These are phyloP conservation scores for Alloscopus bannaensis DNA, from an alignment of 2,888 invertebrate genomes.

Conservation along the genomic window DNA sequence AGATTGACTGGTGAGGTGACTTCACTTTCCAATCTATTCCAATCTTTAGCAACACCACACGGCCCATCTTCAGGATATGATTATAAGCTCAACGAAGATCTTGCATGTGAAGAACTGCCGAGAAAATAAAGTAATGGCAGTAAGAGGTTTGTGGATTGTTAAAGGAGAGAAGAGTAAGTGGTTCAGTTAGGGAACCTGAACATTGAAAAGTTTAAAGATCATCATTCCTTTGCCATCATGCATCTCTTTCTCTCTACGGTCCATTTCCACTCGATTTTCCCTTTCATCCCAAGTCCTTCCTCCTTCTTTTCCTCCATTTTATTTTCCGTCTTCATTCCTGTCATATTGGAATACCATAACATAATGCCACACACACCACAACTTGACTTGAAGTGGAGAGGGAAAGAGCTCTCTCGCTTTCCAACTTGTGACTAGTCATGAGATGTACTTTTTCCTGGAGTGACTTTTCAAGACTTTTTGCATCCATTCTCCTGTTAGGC, in stretches of 20 bases:
- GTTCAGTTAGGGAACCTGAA: constrained; percentile 27
- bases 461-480: constrained; percentile 42
- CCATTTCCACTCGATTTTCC: constrained; percentile 53
- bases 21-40: too few species aligned
- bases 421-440: constrained; percentile 35
- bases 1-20: too few species aligned
- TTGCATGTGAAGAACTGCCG: neutral
- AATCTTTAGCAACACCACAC: too few species aligned
- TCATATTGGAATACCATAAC: neutral
- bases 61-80: too few species aligned
- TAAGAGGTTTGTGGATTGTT: too few species aligned
- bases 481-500: constrained; percentile 31
- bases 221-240: constrained; percentile 42
- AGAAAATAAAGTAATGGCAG: too few species aligned
- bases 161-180: constrained; percentile 20
- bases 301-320: constrained; percentile 1
- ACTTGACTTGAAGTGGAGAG: constrained; percentile 27
- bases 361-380: constrained; percentile 1
- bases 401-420: constrained; percentile 10
- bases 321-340: neutral
- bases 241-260: constrained; percentile 41
- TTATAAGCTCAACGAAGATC: too few species aligned
- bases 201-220: constrained; percentile 55
- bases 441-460: constrained; percentile 8
- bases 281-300: constrained; percentile 29